Evolutionary conservation across 2,797 vertebrate genomes (phyloP).

Genomic region (Catamblyrhynchus diadema): DNA sequence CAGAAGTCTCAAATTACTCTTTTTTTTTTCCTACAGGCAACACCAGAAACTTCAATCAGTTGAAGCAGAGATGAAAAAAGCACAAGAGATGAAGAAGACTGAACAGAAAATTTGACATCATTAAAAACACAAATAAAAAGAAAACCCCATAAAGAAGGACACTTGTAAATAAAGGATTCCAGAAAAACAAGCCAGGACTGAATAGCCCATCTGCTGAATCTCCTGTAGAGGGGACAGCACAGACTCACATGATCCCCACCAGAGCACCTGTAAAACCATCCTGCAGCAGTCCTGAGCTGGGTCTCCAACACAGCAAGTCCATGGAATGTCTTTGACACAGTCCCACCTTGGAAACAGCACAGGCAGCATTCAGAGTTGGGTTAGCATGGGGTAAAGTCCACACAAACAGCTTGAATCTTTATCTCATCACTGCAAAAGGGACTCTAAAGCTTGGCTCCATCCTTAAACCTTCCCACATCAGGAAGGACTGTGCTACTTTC

Average conservation of each 20-base stretch:
- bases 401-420: background rate
- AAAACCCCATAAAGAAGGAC: background rate
- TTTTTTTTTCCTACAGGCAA: background rate
- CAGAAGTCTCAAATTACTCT: background rate
- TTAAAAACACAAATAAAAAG: background rate
- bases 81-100: background rate
- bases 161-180: background rate
- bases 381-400: background rate
- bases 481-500: background rate
- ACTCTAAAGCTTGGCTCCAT: background rate
- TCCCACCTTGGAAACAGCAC: background rate
- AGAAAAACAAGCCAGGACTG: background rate
- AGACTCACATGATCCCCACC: accelerated
- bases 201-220: background rate
- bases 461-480: background rate
- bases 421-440: background rate
- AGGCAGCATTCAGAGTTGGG: background rate
- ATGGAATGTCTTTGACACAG: accelerated
- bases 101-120: background rate
- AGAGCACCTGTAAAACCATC: background rate
- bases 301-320: accelerated
- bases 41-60: background rate
- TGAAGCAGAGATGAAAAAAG: background rate
- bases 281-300: background rate
- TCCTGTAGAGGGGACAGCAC: background rate